These are phyloP conservation scores for Cryptophagus acutangulus DNA, from an alignment of 2,888 invertebrate genomes.

Conservation along the genomic window DNA sequence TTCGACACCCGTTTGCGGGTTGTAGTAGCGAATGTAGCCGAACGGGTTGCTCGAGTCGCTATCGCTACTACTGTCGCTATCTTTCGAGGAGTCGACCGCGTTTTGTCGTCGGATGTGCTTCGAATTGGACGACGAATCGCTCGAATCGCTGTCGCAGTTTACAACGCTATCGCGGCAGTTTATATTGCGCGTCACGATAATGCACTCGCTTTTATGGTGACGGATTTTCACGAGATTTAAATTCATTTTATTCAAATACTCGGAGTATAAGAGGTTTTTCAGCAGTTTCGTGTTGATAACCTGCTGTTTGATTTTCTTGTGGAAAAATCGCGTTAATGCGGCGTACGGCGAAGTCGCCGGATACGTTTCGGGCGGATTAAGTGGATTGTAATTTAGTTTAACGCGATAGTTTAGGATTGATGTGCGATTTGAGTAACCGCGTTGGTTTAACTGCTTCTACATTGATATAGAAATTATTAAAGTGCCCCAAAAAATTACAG, in stretches of 20 bases:
- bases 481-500: too few relatives aligned
- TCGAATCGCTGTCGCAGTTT: conserved; percentile 46
- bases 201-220: conserved; percentile 49
- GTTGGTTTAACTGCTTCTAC: conserved; percentile 46
- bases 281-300: conserved; percentile 66
- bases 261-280: conserved; percentile 67
- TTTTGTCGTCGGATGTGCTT: conserved; percentile 56
- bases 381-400: conserved; percentile 50
- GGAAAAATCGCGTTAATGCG: conserved; percentile 70
- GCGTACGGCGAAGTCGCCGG: conserved; percentile 74
- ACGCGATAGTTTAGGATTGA: conserved; percentile 50
- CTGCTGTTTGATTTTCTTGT: conserved; percentile 67
- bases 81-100: conserved; percentile 48
- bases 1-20: conserved; percentile 48
- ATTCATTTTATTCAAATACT: conserved; percentile 55
- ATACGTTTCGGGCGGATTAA: conserved; percentile 68
- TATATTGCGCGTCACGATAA: conserved; percentile 40
- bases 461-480: conserved; percentile 1
- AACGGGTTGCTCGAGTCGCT: conserved; percentile 58
- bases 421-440: conserved; percentile 54
- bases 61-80: conserved; percentile 48
- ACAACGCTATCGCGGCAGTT: conserved; percentile 41
- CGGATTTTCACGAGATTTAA: conserved; percentile 53
- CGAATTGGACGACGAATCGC: conserved; percentile 23
- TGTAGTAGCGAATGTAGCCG: conserved; percentile 64